Evolutionary conservation across 1,140 invertebrate genomes (phyloP), one percentile per base, ranked within the genome.

Genomic region (Musca domestica): DNA sequence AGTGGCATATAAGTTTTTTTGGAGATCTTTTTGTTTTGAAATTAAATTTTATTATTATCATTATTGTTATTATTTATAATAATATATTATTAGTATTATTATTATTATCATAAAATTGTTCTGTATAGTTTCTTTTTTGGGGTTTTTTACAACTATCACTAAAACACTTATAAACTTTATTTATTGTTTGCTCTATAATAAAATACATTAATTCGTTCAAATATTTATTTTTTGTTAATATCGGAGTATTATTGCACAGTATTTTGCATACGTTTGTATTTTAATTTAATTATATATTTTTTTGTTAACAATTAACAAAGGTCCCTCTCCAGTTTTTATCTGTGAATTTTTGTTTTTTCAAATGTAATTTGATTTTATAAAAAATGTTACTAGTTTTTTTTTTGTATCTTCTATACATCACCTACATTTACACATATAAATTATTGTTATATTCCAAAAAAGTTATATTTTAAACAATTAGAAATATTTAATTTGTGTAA

Each of bases 261-360:
- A n/a, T n/a, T n/a, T 41, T 41, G 34, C 34, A 41, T 30, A 5
- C 6, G 12, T 41, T 30, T 41, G 34, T 12, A 9, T 61, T 61
- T 19, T 23, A 61, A 17, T 58, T 58, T 14, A 27, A n/a, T 61
- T 61, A 23, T 34, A 19, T 41, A 3, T 56, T 12, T 61, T 2
- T 34, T 61, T 61, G 56, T 61, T 61, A 61, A 61, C 56, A 61
- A 61, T 61, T 61, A 61, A 61, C 56, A 61, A 41, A 61, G 56
- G 56, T 61, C 56, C 56, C 56, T 61, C 56, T 34, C 56, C 56
- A 61, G 56, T 61, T 61, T 34, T 25, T 25, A 25, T 25, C 15
- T 34, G 34, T 41, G 34, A 17, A 30, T 58, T 34, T 61, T 19
- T 19, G 9, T 19, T 61, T 27, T 61, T 10, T 61, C 15, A 9